Base-by-base conservation (phyloP, 1,140 invertebrate genomes). In the Aphaenogaster rudis region DNA sequence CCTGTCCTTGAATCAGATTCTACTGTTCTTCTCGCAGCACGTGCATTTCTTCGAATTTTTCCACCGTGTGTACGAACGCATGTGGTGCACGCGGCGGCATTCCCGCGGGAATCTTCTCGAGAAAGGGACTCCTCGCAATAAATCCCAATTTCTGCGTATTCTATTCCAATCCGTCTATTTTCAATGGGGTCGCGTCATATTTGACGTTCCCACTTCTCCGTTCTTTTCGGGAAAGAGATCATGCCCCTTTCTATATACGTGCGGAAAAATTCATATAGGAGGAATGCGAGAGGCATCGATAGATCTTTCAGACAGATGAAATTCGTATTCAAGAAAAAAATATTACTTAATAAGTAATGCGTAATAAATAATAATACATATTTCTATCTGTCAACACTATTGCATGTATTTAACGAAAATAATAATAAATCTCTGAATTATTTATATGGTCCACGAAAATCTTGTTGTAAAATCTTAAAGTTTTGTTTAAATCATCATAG, bases 101-200 rank as follows among this genome's bases (percentile, higher is more conserved):
- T 74, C 80, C 77, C 74, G 39, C 64, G 72, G 66, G 87, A 77
- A 13, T 64, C 33, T 6, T 33, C 8, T 3, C 64, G 6, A 33
- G 42, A 50, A 17, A 69, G 66, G 28, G 36, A 71, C 76, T 50
- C 42, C 5, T 61, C 9, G 66, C 86, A 57, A 88, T 89, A 89
- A 89, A 89, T 89, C 61, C 79, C 88, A 88, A 88, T 85, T 85
- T 85, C 80, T 36, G 45, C 79, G 72, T 54, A 59, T 87, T 84
- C 48, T 64, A 59, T 77, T 64, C 64, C 57, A 33, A 88, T 85
- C 72, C 64, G 52, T 76, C 76, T 50, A 76, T 86, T 64, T 64
- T 79, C 48, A 86, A 87, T 74, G 45, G 42, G 57, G 21, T 42
- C 74, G n/a, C 21, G 3, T 77, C 59, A 48, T 39, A n/a, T 59